Conservation (phyloP, 2,888 invertebrate genomes). For the Perizoma flavofasciatum region DNA sequence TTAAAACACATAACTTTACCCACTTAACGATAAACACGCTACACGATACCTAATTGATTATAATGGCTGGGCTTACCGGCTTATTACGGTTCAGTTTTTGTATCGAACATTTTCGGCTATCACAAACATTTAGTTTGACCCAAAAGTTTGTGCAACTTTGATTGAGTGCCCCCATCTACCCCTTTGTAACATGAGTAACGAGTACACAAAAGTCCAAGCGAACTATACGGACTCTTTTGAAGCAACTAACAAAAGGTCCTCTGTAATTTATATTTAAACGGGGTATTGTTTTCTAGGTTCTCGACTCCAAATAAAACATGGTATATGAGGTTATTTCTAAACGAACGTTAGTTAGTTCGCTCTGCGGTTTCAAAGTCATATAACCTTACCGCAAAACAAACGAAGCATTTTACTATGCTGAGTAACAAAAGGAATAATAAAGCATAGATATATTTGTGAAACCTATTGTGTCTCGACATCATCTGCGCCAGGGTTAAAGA, state of each 20-base stretch:
- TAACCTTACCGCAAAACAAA: too few relatives aligned
- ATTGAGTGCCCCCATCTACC: conserved; percentile 40
- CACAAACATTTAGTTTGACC: conserved; percentile 45
- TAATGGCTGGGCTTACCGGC: conserved; percentile 17
- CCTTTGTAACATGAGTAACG: conserved; percentile 34
- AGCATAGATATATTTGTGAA: too few relatives aligned
- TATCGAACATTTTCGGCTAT: conserved; percentile 35
- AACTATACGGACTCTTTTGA: conserved; percentile 36
- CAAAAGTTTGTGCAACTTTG: conserved; percentile 52
- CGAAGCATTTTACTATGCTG: too few relatives aligned
- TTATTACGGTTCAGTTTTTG: conserved; percentile 22
- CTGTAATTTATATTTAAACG: conserved; percentile 46
- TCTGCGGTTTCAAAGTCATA: too few relatives aligned
- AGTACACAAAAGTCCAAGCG: conserved; percentile 29
- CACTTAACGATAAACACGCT: conserved; percentile 6
- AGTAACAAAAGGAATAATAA: too few relatives aligned
- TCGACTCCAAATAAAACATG: background rate
- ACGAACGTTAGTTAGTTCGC: conserved; percentile 13
- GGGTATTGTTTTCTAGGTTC: conserved; percentile 39
- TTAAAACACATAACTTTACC: background rate
- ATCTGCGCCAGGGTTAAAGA: too few relatives aligned
- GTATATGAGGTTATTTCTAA: conserved; percentile 4
- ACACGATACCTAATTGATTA: conserved; percentile 16
- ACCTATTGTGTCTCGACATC: too few relatives aligned
- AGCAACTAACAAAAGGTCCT: conserved; percentile 35